A percentile compares a stretch with the other conserved stretches of the same genome.
These are phyloP conservation scores for Falcunculus frontatus DNA, from an alignment of 2,113 vertebrate species.

Conservation along the genomic window DNA sequence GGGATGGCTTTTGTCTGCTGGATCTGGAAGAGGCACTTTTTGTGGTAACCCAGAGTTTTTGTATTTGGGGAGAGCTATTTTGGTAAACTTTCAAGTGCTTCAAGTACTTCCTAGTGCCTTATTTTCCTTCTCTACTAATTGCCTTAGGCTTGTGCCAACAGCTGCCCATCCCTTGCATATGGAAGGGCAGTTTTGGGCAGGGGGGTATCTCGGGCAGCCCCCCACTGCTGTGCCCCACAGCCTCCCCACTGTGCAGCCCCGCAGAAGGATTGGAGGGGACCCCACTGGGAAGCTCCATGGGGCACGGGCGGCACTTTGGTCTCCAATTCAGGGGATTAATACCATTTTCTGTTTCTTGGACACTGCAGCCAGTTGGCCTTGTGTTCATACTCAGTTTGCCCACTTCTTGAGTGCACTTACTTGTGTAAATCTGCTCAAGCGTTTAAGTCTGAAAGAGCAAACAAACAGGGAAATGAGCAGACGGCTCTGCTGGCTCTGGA, in stretches of 20 bases:
- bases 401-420: constrained; percentile 22
- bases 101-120: not conserved
- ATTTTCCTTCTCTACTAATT: not conserved
- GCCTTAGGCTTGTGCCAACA: not conserved
- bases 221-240: not conserved
- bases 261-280: not conserved
- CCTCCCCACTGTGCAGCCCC: accelerated
- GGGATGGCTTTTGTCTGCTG: not conserved
- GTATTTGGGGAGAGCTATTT: not conserved
- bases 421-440: constrained; percentile 61
- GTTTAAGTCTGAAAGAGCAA: constrained; percentile 52
- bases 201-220: not conserved
- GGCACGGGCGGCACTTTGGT: not conserved
- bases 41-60: not conserved
- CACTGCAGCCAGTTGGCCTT: constrained; percentile 18
- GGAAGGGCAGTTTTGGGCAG: not conserved
- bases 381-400: constrained; percentile 31
- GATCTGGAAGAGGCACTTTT: not conserved
- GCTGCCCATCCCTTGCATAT: not conserved
- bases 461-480: constrained; percentile 38
- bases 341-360: constrained; percentile 20
- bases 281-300: not conserved
- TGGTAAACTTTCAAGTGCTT: not conserved
- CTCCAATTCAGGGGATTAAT: constrained; percentile 36
- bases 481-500: constrained; percentile 23